Base-by-base conservation (phyloP, 2,113 vertebrate genomes). In the Mus spicilegus region DNA sequence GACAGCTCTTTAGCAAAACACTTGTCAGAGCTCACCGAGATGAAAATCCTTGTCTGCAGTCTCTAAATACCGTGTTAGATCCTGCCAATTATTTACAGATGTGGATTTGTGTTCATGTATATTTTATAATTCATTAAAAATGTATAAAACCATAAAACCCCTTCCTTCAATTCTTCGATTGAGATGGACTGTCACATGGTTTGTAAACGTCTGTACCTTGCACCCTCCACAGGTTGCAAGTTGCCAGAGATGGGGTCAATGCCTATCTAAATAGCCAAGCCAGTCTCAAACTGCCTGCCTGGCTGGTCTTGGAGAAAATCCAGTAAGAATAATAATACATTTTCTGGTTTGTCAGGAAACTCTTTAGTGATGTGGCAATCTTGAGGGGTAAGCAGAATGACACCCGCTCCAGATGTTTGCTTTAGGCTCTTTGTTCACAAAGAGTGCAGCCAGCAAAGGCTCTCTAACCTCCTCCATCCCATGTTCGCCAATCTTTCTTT, bases 91-190 rank as follows among this genome's bases (percentile, higher is more conserved):
- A 95, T 96, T 96, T 96, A 93, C 86, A 96, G 90, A 96, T 95
- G 82, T 42, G 61, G 75, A 61, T 97, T 96, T 95, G 92, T 95
- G 81, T 95, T 97, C 94, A 96, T 96, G 93, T 96, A 94, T 97
- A 91, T 97, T 97, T 98, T 91, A 97, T 91, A 95, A 95, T 85
- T 91, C 90, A 96, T 97, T 49, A 97, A 97, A 97, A 85, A 96
- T 96, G 82, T 85, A 97, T 87, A 87, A 30, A 97, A 91, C 54
- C 4, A 2, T 87, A 96, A 97, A 97, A 69, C 65, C 76, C 73
- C 69, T 94, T 46, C 69, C 36, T 96, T 96, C 73, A 82, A 76
- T 92, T 84, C 96, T 95, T 89, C 78, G 69, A 84, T 87, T 58
- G 87, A 95, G 93, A 96, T 86, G 49, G 81, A 87, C 72, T 65